Base-by-base conservation (phyloP, 2,113 vertebrate species). In the Psettodes erumei region DNA sequence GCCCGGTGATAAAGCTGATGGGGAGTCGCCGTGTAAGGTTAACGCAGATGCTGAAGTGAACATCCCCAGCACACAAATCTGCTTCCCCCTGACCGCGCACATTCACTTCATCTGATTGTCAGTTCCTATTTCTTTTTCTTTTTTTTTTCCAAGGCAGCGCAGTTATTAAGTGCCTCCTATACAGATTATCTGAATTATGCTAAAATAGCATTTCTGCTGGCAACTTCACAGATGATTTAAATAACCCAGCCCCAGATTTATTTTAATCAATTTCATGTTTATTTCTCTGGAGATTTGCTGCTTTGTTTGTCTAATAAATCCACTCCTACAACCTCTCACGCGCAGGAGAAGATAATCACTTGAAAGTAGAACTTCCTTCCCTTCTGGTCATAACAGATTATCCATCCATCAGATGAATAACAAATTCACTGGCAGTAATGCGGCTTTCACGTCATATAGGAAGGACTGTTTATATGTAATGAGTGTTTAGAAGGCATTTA, bases 301-400 rank as follows among this genome's bases (percentile, higher is more conserved):
- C 85, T 86, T 87, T 88, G 84, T 91, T 84, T 70, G 55, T 77
- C 71, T 79, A 81, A 89, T 85, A 84, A 85, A 88, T 81, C 73
- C 68, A 70, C 77, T 82, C 82, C 72, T 61, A 79, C 77, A 79
- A 47, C 70, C 50, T 62, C 19, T 47, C 71, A 65, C 65, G 60
- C 9, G 1, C 33, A 70, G 19, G 42, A 63, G 63, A 83, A 37
- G 62, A 86, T 85, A 61, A 83, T 19, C 58, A 23, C 53, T 45
- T 47, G 33, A 71, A 82, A 70, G 19, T 43, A 42, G 25, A 59
- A 66, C 63, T 79, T 55, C 18, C 30, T 48, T n/a, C n/a, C n/a
- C n/a, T n/a, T n/a, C n/a, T n/a, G n/a, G n/a, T n/a, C n/a, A n/a
- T n/a, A n/a, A n/a, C 19, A 76, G 54, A 60, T 71, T 63, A 67